Evolutionary conservation across 2,888 invertebrate species (phyloP).

Genomic region (Pseudococcus viburni): DNA sequence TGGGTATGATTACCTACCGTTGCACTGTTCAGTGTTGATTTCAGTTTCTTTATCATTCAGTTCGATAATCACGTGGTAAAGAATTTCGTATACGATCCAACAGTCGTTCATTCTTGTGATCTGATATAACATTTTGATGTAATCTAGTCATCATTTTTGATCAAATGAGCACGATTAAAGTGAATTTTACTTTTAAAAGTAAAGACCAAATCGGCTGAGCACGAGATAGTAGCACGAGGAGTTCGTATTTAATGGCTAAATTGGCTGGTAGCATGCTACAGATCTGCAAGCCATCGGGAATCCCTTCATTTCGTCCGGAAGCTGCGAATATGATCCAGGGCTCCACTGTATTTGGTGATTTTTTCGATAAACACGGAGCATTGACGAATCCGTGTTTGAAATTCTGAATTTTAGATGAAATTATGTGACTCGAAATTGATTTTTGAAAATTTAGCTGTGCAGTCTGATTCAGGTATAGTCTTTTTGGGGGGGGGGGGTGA

Average conservation of each 20-base stretch:
- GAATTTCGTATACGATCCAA: constrained; percentile 57
- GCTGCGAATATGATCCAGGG: constrained; percentile 69
- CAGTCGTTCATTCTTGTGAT: constrained; percentile 49
- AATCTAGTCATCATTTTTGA: neutral
- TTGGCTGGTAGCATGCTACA: constrained; percentile 73
- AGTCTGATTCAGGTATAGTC: no score
- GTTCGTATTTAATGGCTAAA: constrained; percentile 79
- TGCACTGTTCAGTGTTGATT: constrained; percentile 36
- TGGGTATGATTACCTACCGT: constrained; percentile 38
- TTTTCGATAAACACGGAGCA: constrained; percentile 13
- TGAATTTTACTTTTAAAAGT: constrained; percentile 77
- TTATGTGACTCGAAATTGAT: neutral
- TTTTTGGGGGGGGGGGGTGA: no score
- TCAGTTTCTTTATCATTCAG: constrained; percentile 42
- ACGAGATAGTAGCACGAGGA: constrained; percentile 81
- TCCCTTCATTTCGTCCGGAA: constrained; percentile 70
- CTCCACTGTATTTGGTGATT: constrained; percentile 60
- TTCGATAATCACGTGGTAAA: constrained; percentile 29
- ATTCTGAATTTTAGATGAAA: constrained; percentile 22
- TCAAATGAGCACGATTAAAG: neutral
- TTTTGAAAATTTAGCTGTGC: neutral
- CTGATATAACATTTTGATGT: neutral
- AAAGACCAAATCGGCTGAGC: constrained; percentile 86
- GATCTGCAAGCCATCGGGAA: constrained; percentile 71
- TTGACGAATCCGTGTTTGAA: constrained; percentile 62